Evolutionary conservation across 2,797 vertebrate species (phyloP).

Genomic region (Euthynnus affinis): DNA sequence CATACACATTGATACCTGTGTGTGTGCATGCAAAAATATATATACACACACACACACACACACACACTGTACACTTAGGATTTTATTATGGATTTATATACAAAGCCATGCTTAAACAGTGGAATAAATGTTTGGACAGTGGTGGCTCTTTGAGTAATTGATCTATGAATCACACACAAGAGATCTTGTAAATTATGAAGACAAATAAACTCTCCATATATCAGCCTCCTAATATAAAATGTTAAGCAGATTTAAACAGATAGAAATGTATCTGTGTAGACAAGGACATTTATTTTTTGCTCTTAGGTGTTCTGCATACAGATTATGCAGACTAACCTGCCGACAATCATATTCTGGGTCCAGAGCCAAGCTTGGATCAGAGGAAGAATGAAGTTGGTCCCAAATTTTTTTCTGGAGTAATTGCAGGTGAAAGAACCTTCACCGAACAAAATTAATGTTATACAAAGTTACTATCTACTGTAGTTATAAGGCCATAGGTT

Average conservation of each 20-base stretch:
- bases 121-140: constrained; percentile 81
- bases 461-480: constrained; percentile 29
- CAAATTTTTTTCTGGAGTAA: constrained; percentile 46
- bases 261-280: constrained; percentile 69
- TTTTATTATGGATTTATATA: constrained; percentile 80
- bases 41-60: constrained; percentile 14
- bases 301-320: constrained; percentile 67
- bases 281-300: constrained; percentile 65
- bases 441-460: constrained; percentile 33
- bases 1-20: constrained; percentile 29
- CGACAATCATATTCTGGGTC: constrained; percentile 32
- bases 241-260: constrained; percentile 76
- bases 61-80: constrained; percentile 53
- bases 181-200: constrained; percentile 81
- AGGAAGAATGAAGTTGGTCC: constrained; percentile 37
- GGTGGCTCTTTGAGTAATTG: constrained; percentile 81
- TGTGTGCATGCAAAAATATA: not conserved
- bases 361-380: constrained; percentile 39
- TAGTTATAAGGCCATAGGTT: constrained; percentile 8
- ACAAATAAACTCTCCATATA: constrained; percentile 80
- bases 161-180: constrained; percentile 82
- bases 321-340: constrained; percentile 44
- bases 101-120: constrained; percentile 73
- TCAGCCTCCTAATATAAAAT: constrained; percentile 76
- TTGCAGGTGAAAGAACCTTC: constrained; percentile 41